Conservation (phyloP, 2,888 invertebrate species). For the Temnothorax unifasciatus region DNA sequence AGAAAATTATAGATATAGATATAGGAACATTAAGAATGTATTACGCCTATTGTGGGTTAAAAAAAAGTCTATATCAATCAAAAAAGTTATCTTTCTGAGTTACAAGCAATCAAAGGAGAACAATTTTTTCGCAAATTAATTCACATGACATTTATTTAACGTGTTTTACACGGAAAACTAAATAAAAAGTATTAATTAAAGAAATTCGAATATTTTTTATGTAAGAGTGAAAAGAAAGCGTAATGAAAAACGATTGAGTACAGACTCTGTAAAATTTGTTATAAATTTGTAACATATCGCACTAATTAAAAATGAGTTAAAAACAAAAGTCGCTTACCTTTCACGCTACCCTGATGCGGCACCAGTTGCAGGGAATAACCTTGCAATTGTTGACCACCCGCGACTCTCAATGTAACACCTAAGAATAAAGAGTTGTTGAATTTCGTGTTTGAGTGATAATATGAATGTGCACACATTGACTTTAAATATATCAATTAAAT, state of each 20-base stretch:
- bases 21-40: background rate
- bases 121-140: background rate
- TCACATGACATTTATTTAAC: background rate
- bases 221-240: background rate
- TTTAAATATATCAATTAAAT: slow-evolving; percentile 6
- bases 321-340: slow-evolving; percentile 84
- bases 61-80: background rate
- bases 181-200: background rate
- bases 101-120: background rate
- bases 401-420: slow-evolving; percentile 85
- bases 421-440: slow-evolving; percentile 45
- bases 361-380: slow-evolving; percentile 87
- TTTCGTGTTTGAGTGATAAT: background rate
- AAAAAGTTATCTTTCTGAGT: background rate
- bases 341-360: slow-evolving; percentile 87
- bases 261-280: background rate
- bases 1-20: background rate
- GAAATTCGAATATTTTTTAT: background rate
- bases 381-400: slow-evolving; percentile 85
- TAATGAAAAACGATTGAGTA: background rate
- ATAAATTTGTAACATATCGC: background rate
- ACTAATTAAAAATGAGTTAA: background rate
- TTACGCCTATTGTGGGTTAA: background rate
- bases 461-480: background rate
- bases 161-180: background rate